Evolutionary conservation across 1,140 invertebrate genomes (phyloP).

Genomic region (Zaprionus ghesquierei): DNA sequence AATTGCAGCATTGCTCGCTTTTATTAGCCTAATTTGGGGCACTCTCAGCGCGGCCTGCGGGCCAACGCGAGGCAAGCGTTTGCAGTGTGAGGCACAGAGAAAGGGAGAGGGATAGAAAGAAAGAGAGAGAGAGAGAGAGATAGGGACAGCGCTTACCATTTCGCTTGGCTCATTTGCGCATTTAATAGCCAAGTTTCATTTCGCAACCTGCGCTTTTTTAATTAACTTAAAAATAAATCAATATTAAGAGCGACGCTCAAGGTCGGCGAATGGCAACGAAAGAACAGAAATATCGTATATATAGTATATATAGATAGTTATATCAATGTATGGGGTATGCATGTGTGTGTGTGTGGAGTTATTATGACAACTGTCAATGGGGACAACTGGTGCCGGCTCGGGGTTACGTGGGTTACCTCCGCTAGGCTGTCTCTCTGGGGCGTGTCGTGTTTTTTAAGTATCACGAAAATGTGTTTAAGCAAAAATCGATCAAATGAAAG

Average conservation of each 20-base stretch:
- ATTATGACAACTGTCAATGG: conserved; percentile 58
- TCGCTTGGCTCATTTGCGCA: conserved; percentile 26
- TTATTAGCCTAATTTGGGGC: conserved; percentile 30
- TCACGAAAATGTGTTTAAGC: conserved; percentile 33
- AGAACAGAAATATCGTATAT: background rate
- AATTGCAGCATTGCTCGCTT: conserved; percentile 31
- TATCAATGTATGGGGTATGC: background rate
- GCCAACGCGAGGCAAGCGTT: background rate
- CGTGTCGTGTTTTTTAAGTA: conserved; percentile 16
- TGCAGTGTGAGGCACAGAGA: background rate
- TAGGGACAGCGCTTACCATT: background rate
- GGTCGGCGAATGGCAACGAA: conserved; percentile 26
- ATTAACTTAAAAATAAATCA: conserved; percentile 74
- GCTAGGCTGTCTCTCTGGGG: background rate
- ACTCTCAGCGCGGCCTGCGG: background rate
- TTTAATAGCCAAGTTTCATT: conserved; percentile 37
- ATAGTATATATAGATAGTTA: conserved; percentile 29
- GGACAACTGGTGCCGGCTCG: background rate
- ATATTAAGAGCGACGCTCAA: conserved; percentile 56
- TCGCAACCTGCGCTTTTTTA: conserved; percentile 53
- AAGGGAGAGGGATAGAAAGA: background rate
- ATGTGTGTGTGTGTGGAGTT: background rate
- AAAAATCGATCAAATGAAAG: conserved; percentile 70
- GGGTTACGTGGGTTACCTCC: background rate
- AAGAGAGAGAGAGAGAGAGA: background rate